Conservation (phyloP, 2,797 vertebrate species). For the Sphaeramia orbicularis region DNA sequence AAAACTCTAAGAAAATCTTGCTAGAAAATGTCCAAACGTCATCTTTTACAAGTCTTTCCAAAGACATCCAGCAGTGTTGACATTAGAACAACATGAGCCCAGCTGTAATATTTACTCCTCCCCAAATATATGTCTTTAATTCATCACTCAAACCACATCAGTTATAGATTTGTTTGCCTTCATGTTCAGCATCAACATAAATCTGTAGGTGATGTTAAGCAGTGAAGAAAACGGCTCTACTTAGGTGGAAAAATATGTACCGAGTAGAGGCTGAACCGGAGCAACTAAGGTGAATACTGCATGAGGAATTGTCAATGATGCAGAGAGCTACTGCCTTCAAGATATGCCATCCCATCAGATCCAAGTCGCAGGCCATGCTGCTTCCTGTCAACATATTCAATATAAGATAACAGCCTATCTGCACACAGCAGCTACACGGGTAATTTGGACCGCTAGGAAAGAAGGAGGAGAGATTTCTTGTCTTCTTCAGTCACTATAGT, state of each 20-base stretch:
- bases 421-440: slow-evolving; percentile 76
- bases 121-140: no score
- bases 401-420: slow-evolving; percentile 84
- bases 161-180: no score
- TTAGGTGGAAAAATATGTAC: slow-evolving; percentile 29
- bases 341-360: slow-evolving; percentile 73
- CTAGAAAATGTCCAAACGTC: no score
- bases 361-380: slow-evolving; percentile 69
- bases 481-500: slow-evolving; percentile 38
- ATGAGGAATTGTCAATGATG: slow-evolving; percentile 60
- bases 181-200: neutral
- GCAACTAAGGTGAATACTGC: slow-evolving; percentile 45
- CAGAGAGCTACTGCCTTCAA: slow-evolving; percentile 59
- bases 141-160: no score
- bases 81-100: no score
- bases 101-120: no score
- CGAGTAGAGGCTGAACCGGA: slow-evolving; percentile 24
- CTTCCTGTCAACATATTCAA: slow-evolving; percentile 76
- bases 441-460: slow-evolving; percentile 73
- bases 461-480: slow-evolving; percentile 48
- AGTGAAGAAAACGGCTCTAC: slow-evolving; percentile 9
- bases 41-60: no score
- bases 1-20: no score
- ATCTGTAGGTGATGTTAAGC: slow-evolving; percentile 5
- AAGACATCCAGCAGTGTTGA: no score